Evolutionary conservation across 2,797 vertebrate genomes (phyloP).

Genomic region (Knipowitschia caucasica): DNA sequence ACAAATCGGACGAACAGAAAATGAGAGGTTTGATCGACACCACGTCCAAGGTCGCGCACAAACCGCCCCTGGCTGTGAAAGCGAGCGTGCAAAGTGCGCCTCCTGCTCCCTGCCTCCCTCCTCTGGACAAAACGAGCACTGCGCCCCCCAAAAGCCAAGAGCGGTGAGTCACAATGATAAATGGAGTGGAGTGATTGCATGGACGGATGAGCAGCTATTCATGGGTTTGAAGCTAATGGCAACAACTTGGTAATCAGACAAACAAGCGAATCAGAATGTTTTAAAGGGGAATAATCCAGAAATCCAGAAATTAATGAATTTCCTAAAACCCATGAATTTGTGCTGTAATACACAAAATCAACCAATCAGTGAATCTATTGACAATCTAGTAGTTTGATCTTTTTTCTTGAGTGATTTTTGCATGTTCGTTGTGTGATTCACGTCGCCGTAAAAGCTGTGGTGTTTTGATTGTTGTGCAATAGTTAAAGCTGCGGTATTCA

Average conservation of each 20-base stretch:
- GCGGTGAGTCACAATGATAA: conserved; percentile 54
- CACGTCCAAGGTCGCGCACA: not conserved
- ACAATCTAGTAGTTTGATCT: not conserved
- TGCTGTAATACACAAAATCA: too few species aligned
- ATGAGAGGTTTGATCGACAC: conserved; percentile 37
- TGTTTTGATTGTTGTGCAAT: not conserved
- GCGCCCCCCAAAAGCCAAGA: conserved; percentile 17
- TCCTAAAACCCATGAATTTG: too few species aligned
- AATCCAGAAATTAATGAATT: too few species aligned
- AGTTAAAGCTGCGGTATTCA: conserved; percentile 6
- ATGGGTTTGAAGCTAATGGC: too few species aligned
- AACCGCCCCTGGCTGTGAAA: conserved; percentile 10
- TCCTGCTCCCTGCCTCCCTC: conserved; percentile 30
- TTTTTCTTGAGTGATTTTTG: not conserved
- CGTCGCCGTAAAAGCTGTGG: not conserved
- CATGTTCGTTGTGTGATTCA: not conserved
- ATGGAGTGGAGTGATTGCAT: conserved; percentile 1
- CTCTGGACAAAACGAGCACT: conserved; percentile 8
- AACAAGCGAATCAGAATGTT: too few species aligned
- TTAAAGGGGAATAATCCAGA: too few species aligned
- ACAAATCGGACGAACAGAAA: conserved; percentile 68
- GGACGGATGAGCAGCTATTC: conserved; percentile 1
- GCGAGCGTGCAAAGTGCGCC: not conserved
- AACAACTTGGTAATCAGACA: too few species aligned
- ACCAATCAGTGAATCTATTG: not conserved